These are phyloP conservation scores for Trachurus trachurus DNA, from an alignment of 2,797 vertebrate species.

Conservation along the genomic window DNA sequence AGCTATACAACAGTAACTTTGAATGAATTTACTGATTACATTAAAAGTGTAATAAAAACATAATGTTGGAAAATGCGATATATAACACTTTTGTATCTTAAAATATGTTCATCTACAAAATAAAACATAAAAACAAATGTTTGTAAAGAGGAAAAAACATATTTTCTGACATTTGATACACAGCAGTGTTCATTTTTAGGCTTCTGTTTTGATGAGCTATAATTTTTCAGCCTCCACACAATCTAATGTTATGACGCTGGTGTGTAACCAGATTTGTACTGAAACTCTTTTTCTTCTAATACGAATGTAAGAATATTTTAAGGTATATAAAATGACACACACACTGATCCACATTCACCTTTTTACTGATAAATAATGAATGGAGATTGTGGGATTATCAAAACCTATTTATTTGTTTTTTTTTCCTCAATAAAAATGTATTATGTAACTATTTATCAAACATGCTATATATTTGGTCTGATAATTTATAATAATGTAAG, in stretches of 20 bases:
- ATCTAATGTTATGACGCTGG: too few relatives aligned
- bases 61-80: not conserved
- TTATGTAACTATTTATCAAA: not conserved
- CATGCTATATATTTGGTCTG: constrained; percentile 12
- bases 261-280: too few relatives aligned
- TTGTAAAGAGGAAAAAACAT: not conserved
- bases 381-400: not conserved
- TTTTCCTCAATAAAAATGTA: not conserved
- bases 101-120: not conserved
- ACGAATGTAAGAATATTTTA: not conserved
- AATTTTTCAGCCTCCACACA: not conserved
- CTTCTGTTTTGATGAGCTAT: not conserved
- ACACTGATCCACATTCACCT: not conserved
- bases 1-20: not conserved
- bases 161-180: not conserved
- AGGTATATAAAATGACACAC: not conserved
- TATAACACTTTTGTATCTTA: not conserved
- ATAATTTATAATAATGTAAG: constrained; percentile 13
- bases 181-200: not conserved
- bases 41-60: not conserved
- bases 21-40: not conserved
- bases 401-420: not conserved
- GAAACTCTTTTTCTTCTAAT: not conserved
- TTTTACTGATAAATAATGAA: constrained; percentile 5
- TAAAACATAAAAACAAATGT: not conserved